A percentile compares a stretch with the other conserved stretches of the same genome.
phyloP scores from a whole-genome alignment of 2,888 invertebrate genomes.

The Zhuqinia jingwanae region DNA sequence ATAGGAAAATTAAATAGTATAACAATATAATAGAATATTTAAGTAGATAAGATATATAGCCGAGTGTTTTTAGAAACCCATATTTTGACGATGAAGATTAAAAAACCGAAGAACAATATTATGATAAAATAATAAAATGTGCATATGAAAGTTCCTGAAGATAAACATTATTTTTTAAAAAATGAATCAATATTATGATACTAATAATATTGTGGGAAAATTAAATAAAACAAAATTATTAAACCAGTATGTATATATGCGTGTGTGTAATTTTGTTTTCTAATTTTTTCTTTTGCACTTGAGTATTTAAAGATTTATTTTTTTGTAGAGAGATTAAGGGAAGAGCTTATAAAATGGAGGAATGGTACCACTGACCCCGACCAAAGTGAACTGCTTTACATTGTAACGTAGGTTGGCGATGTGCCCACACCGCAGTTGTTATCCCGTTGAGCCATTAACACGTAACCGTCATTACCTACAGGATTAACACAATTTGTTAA shows the following conservation, averaged over 20 bases:
- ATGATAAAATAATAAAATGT: not conserved
- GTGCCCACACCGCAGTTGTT: constrained; percentile 97
- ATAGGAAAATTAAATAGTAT: too few species aligned
- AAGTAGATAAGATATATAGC: not conserved
- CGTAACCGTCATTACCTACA: constrained; percentile 93
- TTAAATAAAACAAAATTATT: not conserved
- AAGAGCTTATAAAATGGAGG: not conserved
- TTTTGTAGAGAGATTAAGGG: not conserved
- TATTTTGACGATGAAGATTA: too few species aligned
- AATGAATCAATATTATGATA: too few species aligned
- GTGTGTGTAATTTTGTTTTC: too few species aligned
- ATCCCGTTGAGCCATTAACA: constrained; percentile 92
- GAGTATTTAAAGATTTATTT: too few species aligned
- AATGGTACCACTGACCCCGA: too few species aligned
- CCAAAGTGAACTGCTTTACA: too few species aligned
- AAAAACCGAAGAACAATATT: not conserved
- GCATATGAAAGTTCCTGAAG: constrained; percentile 21
- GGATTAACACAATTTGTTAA: not conserved
- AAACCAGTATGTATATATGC: too few species aligned
- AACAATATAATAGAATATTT: too few species aligned
- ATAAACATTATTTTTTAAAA: not conserved
- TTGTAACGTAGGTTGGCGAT: constrained; percentile 89
- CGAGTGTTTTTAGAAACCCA: not conserved
- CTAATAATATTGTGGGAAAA: too few species aligned
- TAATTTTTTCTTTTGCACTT: too few species aligned